Percentiles rank a stretch among this genome's conserved stretches.
Conservation (phyloP, 2,797 vertebrate genomes). For the Parotocinclus haroldoi region DNA sequence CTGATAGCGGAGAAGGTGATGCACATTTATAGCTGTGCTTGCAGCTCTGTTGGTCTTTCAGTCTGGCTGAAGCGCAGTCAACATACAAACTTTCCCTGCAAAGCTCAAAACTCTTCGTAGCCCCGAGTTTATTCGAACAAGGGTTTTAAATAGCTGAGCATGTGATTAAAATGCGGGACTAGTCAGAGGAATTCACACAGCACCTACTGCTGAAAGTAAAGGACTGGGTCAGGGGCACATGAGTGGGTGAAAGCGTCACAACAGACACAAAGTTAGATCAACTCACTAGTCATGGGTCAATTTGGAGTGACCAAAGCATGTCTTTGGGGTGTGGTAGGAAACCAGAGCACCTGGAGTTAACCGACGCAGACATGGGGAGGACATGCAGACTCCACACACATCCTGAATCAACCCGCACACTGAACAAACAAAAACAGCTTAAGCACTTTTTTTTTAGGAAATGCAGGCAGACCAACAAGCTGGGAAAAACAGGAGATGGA, state of each 20-base stretch:
- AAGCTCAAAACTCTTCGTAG: no score
- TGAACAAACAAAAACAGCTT: not conserved
- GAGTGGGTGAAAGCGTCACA: not conserved
- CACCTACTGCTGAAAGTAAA: not conserved
- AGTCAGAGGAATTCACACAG: no score
- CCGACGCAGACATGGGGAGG: no score
- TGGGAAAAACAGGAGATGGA: not conserved
- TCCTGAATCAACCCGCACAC: no score
- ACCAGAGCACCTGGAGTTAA: no score
- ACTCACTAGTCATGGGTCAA: no score
- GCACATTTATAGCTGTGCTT: not conserved
- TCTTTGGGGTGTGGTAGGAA: no score
- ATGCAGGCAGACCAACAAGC: conserved; percentile 20
- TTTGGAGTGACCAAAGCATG: no score
- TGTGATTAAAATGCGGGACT: not conserved
- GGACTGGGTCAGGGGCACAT: not conserved
- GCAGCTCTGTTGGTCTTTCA: conserved; percentile 1
- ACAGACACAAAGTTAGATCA: no score
- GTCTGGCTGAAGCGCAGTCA: conserved; percentile 10
- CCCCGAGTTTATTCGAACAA: no score
- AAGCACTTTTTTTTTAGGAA: not conserved
- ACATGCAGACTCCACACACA: no score
- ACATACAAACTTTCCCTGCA: conserved; percentile 7
- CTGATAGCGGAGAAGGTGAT: not conserved
- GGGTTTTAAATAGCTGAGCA: not conserved